phyloP scores from a whole-genome alignment of 2,113 vertebrate species.

The Tyto alba region DNA sequence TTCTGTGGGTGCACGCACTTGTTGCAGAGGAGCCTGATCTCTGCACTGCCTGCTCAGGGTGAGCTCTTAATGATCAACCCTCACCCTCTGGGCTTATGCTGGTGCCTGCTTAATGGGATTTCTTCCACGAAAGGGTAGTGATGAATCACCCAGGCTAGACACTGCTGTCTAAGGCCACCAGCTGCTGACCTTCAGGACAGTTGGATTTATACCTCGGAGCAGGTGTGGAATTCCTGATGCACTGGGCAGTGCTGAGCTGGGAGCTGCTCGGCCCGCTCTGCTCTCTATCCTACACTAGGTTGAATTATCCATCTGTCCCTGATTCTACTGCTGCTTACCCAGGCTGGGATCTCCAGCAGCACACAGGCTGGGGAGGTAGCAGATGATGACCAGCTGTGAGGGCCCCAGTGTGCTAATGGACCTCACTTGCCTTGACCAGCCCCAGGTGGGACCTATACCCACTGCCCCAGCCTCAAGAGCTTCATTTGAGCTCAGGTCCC shows the following conservation, averaged over 20 bases:
- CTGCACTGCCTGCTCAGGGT: background rate
- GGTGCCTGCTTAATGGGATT: conserved; percentile 24
- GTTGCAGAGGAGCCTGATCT: background rate
- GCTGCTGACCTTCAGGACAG: conserved; percentile 46
- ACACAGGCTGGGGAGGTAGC: background rate
- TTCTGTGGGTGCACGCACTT: background rate
- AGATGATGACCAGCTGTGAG: background rate
- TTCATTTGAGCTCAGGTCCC: background rate
- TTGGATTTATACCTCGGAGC: background rate
- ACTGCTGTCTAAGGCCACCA: conserved; percentile 23
- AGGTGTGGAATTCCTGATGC: background rate
- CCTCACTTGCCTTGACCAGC: background rate
- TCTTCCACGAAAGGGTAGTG: background rate
- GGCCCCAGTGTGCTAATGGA: background rate
- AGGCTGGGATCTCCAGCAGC: background rate
- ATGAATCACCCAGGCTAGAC: conserved; percentile 50
- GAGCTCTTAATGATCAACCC: background rate
- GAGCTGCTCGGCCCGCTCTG: background rate
- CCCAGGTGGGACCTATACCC: background rate
- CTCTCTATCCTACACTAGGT: background rate
- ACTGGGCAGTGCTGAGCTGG: background rate
- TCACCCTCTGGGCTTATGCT: background rate
- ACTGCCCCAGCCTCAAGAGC: background rate
- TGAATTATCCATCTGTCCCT: background rate
- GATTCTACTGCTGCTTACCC: background rate